Percentiles rank a stretch among this genome's conserved stretches.
phyloP scores from a whole-genome alignment of 2,888 invertebrate species.

The Erannis defoliaria region DNA sequence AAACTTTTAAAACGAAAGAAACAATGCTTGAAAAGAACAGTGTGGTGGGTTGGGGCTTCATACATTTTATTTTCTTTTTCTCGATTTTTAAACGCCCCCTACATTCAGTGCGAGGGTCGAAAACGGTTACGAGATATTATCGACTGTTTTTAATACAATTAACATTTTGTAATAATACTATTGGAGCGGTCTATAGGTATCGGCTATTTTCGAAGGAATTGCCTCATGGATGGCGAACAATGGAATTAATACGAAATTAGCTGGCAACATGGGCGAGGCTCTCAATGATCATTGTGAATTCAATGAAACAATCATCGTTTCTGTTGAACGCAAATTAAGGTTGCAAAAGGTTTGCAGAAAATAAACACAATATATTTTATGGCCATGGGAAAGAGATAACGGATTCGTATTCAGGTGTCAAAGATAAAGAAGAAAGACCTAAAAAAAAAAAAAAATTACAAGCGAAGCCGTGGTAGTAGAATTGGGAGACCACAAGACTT shows the following conservation, averaged over 20 bases:
- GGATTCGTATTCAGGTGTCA: constrained; percentile 48
- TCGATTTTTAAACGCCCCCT: constrained; percentile 65
- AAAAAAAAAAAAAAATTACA: background rate
- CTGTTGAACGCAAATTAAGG: constrained; percentile 66
- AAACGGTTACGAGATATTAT: constrained; percentile 68
- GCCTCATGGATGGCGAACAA: constrained; percentile 67
- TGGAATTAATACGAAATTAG: constrained; percentile 61
- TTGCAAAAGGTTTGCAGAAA: constrained; percentile 43
- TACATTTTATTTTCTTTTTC: constrained; percentile 65
- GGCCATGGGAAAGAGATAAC: constrained; percentile 48
- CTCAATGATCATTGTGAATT: constrained; percentile 66
- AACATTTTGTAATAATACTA: constrained; percentile 70
- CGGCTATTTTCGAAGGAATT: constrained; percentile 68
- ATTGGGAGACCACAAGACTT: too few species aligned
- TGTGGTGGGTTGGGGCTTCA: constrained; percentile 42
- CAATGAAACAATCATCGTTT: constrained; percentile 53
- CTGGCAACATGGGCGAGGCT: constrained; percentile 53
- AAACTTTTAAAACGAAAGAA: constrained; percentile 33
- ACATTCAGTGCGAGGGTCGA: constrained; percentile 63
- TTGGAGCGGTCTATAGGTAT: constrained; percentile 59
- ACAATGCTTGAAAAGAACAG: constrained; percentile 33
- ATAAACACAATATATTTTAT: too few species aligned
- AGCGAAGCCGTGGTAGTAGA: too few species aligned
- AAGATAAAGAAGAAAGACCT: background rate
- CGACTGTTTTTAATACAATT: constrained; percentile 64